Evolutionary conservation across 2,113 vertebrate species (phyloP).

Genomic region (Aix galericulata): DNA sequence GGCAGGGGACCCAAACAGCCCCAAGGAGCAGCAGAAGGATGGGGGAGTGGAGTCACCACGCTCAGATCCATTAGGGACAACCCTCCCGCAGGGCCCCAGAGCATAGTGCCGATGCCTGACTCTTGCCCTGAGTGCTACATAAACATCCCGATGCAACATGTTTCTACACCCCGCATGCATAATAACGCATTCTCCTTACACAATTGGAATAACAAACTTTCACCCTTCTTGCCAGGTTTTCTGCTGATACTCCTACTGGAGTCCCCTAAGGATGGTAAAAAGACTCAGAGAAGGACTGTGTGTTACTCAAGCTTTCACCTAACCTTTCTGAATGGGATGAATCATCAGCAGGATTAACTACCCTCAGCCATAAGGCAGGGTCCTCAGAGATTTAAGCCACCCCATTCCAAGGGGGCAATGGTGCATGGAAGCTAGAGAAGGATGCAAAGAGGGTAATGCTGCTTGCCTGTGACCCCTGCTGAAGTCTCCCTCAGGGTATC

Average conservation of each 20-base stretch:
- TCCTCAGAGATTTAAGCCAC: neutral
- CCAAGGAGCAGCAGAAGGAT: neutral
- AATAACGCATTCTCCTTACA: neutral
- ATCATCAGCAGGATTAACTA: neutral
- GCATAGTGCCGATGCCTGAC: rapidly evolving
- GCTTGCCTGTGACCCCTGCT: no score
- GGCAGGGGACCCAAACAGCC: no score
- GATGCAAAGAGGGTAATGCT: rapidly evolving
- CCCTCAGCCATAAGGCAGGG: neutral
- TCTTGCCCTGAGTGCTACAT: neutral
- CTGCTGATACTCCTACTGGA: neutral
- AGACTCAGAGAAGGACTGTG: neutral
- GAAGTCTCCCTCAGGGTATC: neutral
- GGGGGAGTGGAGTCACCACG: neutral
- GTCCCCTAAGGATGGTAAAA: neutral
- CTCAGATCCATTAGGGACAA: neutral
- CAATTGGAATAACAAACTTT: neutral
- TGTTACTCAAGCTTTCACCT: rapidly evolving
- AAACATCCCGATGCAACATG: neutral
- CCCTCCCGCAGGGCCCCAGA: neutral
- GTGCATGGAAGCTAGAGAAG: neutral
- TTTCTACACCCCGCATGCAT: neutral
- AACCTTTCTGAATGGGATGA: neutral
- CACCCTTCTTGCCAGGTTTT: neutral
- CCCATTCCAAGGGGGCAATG: neutral